Conservation (phyloP, 2,113 vertebrate genomes). For the Neoarius graeffei region DNA sequence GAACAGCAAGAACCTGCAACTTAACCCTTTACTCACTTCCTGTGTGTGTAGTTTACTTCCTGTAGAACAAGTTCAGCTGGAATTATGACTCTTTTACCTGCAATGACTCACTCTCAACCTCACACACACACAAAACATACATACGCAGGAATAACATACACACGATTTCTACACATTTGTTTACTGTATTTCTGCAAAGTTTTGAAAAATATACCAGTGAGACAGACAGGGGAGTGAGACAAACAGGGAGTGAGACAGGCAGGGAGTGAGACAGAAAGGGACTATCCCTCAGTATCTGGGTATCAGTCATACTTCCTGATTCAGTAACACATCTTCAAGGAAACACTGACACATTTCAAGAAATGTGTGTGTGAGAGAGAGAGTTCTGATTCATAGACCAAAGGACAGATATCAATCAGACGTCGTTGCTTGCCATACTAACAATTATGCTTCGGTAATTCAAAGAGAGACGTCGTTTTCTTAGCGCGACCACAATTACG, state of each 20-base stretch:
- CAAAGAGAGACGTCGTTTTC: constrained; percentile 47
- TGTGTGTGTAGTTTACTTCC: background rate
- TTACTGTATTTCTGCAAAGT: no score
- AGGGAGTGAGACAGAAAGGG: background rate
- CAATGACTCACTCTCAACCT: background rate
- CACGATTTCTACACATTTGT: no score
- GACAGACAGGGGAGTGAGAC: background rate
- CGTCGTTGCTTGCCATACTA: background rate
- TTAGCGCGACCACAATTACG: constrained; percentile 68
- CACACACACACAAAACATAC: background rate
- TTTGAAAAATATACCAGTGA: no score
- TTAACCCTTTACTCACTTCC: background rate
- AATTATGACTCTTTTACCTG: background rate
- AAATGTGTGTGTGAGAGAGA: background rate
- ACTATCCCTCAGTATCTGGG: constrained; percentile 17
- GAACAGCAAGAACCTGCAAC: background rate
- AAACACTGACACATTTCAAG: background rate
- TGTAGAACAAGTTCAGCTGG: background rate
- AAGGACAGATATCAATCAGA: background rate
- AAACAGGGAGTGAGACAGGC: background rate
- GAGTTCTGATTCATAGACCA: background rate
- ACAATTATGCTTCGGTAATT: background rate
- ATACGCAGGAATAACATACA: no score
- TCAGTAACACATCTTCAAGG: constrained; percentile 30
- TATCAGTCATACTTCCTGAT: constrained; percentile 26